Evolutionary conservation across 1,140 invertebrate genomes (phyloP).

Genomic region (Penaeus chinensis): DNA sequence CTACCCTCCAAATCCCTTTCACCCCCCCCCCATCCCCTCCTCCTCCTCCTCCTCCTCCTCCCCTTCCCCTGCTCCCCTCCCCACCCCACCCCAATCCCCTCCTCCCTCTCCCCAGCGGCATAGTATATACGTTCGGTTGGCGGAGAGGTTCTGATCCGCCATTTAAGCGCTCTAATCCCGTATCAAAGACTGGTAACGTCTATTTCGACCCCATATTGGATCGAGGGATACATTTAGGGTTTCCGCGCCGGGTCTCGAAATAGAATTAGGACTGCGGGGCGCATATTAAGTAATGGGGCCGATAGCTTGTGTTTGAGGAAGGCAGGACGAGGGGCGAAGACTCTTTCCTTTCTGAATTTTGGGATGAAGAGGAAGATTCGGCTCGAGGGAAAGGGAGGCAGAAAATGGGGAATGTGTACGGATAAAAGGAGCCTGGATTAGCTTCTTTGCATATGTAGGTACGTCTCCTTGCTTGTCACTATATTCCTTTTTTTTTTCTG

Average conservation of each 20-base stretch:
- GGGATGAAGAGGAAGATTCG: background rate
- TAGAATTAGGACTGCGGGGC: background rate
- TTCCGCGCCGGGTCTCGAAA: background rate
- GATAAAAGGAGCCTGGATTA: background rate
- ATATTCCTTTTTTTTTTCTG: background rate
- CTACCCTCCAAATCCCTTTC: background rate
- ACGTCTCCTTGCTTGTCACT: background rate
- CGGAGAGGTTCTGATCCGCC: conserved; percentile 40
- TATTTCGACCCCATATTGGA: conserved; percentile 32
- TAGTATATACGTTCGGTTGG: conserved; percentile 2
- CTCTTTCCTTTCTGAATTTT: background rate
- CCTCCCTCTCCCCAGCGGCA: background rate
- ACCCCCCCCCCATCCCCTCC: conserved; percentile 11
- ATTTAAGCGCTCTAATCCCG: conserved; percentile 48
- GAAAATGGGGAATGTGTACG: background rate
- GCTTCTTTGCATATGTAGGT: background rate
- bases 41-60: no score
- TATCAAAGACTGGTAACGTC: conserved; percentile 45
- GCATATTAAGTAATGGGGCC: background rate
- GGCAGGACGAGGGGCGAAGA: background rate
- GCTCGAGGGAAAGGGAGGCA: background rate
- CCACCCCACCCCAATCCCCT: background rate
- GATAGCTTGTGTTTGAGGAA: background rate
- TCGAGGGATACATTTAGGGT: conserved; percentile 11
- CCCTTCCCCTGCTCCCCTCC: conserved; percentile 7